Conservation (phyloP, 2,797 vertebrate genomes). For the Cryptoblepharus egeriae region DNA sequence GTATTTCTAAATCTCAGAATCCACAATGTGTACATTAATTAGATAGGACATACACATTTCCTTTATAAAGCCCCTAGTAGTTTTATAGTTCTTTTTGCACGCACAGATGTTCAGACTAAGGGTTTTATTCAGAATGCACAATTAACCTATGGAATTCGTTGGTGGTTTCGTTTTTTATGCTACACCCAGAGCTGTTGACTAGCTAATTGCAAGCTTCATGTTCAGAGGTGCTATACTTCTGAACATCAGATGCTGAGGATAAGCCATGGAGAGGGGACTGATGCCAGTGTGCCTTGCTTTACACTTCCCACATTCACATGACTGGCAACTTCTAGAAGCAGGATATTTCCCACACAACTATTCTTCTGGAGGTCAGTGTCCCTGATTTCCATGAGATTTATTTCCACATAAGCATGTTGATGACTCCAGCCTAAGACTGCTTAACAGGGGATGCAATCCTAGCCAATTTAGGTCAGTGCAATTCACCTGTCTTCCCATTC, state of each 20-base stretch:
- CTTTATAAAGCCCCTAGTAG: slow-evolving; percentile 24
- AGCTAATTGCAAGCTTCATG: background rate
- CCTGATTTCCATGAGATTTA: background rate
- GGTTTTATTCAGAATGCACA: slow-evolving; percentile 35
- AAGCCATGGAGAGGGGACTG: background rate
- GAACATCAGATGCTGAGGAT: background rate
- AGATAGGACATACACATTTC: slow-evolving; percentile 39
- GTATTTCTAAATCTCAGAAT: too few relatives aligned
- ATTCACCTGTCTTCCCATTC: too few relatives aligned
- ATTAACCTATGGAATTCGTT: background rate
- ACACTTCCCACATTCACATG: background rate
- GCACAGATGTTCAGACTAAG: slow-evolving; percentile 46
- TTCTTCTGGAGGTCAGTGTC: background rate
- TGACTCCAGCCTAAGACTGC: background rate
- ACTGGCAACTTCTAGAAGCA: background rate
- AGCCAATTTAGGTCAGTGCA: too few relatives aligned
- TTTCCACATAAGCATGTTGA: background rate
- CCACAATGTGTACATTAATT: too few relatives aligned
- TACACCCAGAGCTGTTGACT: too few relatives aligned
- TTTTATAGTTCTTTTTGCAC: slow-evolving; percentile 30
- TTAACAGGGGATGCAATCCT: too few relatives aligned
- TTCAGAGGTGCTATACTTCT: background rate
- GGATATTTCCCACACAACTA: background rate
- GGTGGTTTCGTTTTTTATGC: too few relatives aligned
- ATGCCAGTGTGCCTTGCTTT: background rate